Base-by-base conservation (phyloP, 1,140 invertebrate species). In the Bombus affinis region DNA sequence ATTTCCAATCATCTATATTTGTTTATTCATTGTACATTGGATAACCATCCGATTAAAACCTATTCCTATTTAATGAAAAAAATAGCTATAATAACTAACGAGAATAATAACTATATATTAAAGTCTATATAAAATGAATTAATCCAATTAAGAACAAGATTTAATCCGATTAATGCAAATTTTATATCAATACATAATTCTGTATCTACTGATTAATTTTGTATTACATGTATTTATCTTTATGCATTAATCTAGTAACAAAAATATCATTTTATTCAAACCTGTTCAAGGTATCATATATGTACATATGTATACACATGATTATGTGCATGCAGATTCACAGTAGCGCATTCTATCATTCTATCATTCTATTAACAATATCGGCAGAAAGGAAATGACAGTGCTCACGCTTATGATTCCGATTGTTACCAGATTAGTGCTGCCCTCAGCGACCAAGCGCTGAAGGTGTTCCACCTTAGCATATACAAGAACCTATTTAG, bases 261-360 rank as follows among this genome's bases (percentile, higher is more conserved):
- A 81, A 79, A 10, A 18, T 65, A 32, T 53, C 47, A 80, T 37
- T 28, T 25, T 4, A 53, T 44, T 37, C 2, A 37, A 53, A 37
- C 32, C 10, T 44, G 44, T 5, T 68, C 22, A 42, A 53, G 8
- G 18, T 10, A 10, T 9, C 18, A 3, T 66, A 42, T 8, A 25
- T 8, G 13, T 35, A 18, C 13, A 66, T 35, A 9, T 18, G 47
- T 22, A 66, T 9, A 32, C 15, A 9, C 44, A 53, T 70, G 32
- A 28, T 65, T 65, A 8, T 66, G 25, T 66, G 22, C 1, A 13
- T 47, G 37, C 3, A 53, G 8, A 39, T 35, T 53, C 72, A 83
- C 44, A 15, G 72, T 66, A 71, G 82, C 75, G 82, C 82, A 59
- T 44, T 84, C 47, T 53, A 53, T 53, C 47, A 53, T 53, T 22